Percentiles rank a stretch among this genome's conserved stretches.
Conservation (phyloP, 2,888 invertebrate genomes). For the Polydesmus complanatus region DNA sequence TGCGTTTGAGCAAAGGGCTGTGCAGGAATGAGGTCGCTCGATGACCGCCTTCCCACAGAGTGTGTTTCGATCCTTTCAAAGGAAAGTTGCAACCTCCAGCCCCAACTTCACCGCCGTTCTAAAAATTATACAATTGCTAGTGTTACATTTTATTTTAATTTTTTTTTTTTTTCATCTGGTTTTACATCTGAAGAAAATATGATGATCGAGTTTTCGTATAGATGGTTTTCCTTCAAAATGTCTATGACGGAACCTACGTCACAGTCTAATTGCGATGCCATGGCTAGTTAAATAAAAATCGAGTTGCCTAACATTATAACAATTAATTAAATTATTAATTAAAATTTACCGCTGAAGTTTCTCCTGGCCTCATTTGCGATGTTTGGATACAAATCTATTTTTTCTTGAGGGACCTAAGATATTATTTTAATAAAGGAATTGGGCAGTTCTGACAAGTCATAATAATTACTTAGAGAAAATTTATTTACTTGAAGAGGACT, state of each 20-base stretch:
- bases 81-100: conserved; percentile 32
- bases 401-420: too few species aligned
- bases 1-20: conserved; percentile 26
- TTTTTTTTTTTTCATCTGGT: too few species aligned
- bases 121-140: background rate
- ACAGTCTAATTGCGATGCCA: conserved; percentile 37
- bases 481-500: conserved; percentile 20
- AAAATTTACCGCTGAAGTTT: conserved; percentile 21
- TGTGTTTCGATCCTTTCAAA: conserved; percentile 33
- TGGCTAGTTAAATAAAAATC: conserved; percentile 24
- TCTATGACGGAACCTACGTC: conserved; percentile 33
- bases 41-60: conserved; percentile 37
- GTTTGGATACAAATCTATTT: conserved; percentile 19
- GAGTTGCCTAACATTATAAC: too few species aligned
- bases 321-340: too few species aligned
- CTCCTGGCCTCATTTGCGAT: conserved; percentile 20
- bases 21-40: conserved; percentile 34
- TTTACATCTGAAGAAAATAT: conserved; percentile 36
- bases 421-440: too few species aligned
- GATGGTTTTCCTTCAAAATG: conserved; percentile 29
- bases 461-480: background rate
- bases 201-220: conserved; percentile 35
- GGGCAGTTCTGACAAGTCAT: too few species aligned
- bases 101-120: conserved; percentile 21
- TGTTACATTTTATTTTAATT: background rate